phyloP scores from a whole-genome alignment of 35 echinoderm and acorn worm genomes.

The Amphiura filiformis region DNA sequence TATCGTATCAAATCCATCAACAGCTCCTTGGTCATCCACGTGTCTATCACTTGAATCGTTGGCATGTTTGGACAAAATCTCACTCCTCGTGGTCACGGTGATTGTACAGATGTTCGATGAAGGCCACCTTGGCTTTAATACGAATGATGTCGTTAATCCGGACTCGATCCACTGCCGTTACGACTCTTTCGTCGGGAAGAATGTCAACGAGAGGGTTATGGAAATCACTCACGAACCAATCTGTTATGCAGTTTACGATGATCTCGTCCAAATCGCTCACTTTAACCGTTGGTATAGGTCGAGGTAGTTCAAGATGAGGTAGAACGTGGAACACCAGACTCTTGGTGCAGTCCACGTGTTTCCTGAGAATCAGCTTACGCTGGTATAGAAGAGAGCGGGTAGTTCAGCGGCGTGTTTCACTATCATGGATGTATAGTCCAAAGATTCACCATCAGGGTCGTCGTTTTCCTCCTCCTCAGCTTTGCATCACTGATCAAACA shows the following conservation, averaged over 20 bases:
- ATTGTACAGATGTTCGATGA: not conserved
- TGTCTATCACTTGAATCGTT: not conserved
- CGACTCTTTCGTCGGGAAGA: not conserved
- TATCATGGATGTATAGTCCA: not conserved
- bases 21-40: not conserved
- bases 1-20: not conserved
- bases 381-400: not conserved
- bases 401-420: not conserved
- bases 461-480: not conserved
- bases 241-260: not conserved
- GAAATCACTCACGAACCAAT: not conserved
- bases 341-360: not conserved
- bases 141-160: not conserved
- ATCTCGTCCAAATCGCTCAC: not conserved
- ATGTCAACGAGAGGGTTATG: not conserved
- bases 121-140: not conserved
- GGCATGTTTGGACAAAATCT: not conserved
- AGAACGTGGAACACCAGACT: not conserved
- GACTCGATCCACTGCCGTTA: not conserved
- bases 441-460: not conserved
- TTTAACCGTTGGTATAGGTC: no score
- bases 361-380: not conserved
- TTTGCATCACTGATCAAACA: not conserved
- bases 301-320: not conserved
- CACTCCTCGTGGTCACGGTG: not conserved